Evolutionary conservation across 2,113 vertebrate species (phyloP), one percentile per base, ranked within the genome.

Genomic region (Dasyornis broadbenti): DNA sequence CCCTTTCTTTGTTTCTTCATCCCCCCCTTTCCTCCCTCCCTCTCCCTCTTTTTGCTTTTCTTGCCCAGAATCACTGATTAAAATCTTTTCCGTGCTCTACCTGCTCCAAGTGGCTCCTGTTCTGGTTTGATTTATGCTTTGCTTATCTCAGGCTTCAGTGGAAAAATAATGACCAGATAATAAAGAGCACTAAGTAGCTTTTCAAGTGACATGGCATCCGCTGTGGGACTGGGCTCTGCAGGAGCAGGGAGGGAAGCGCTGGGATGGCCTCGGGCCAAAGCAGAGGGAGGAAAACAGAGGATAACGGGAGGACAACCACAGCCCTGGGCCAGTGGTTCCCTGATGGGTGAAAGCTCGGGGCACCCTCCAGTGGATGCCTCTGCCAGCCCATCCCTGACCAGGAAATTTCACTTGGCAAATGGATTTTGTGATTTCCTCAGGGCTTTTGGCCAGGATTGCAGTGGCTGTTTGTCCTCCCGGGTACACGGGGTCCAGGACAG

Each of bases 161-260:
- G 91, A 68, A 94, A 94, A 97, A 92, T 94, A 96, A 97, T 75
- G 95, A 94, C 92, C 77, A 94, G 94, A 93, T 93, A 96, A 97
- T 96, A 95, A 95, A 97, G 90, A 96, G 92, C 86, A 72, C 90
- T 92, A 92, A 97, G 90, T 88, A 96, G 88, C 95, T 96, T 90
- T 89, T 76, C 89, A 72, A 94, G 73, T 27, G 86, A 75, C 76
- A 37, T 4, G 49, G 78, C 59, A 70, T 57, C 85, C 24, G 3
- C 73, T 7, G 33, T 4, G 4, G 87, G 73, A 44, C 59, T 3
- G 71, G 54, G 28, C 1, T 66, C 26, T 57, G 42, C 60, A 20
- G 88, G 35, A 93, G 53, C 56, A 0, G 68, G 54, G 80, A 63
- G 68, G 82, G 65, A 82, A 82, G 47, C 0, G 5, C 70, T 42